Evolutionary conservation across 2,888 invertebrate species (phyloP).

Genomic region (Dromius quadrimaculatus): DNA sequence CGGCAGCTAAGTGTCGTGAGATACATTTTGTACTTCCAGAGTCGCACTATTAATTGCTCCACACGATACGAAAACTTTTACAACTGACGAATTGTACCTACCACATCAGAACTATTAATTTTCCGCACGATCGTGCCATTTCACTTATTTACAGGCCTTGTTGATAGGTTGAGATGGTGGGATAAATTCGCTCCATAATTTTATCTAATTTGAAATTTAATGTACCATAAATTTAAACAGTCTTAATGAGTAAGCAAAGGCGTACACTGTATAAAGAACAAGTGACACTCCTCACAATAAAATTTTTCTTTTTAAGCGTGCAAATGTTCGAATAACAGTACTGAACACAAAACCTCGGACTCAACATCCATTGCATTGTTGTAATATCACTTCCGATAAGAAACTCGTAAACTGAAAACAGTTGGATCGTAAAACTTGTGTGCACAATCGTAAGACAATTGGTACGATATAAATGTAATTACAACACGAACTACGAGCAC

Average conservation of each 20-base stretch:
- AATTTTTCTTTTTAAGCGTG: no score
- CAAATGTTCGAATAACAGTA: not conserved
- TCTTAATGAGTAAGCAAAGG: no score
- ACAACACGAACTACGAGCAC: not conserved
- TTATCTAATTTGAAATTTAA: no score
- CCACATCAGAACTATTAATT: no score
- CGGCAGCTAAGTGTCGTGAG: constrained; percentile 29
- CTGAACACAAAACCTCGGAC: not conserved
- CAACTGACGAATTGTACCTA: constrained; percentile 9
- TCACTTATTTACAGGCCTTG: no score
- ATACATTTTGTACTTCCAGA: constrained; percentile 3
- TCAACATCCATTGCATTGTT: not conserved
- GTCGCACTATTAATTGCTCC: constrained; percentile 18
- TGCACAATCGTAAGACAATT: constrained; percentile 10
- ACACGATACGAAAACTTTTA: not conserved
- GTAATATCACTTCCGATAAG: not conserved
- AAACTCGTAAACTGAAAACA: constrained; percentile 5
- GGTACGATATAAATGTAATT: not conserved
- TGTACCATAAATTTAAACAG: no score
- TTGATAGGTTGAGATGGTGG: no score
- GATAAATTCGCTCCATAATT: no score
- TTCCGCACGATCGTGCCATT: no score
- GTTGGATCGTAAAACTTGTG: not conserved
- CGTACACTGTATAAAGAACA: no score
- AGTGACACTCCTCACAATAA: no score